A percentile compares a stretch with the other conserved stretches of the same genome.
phyloP scores from a whole-genome alignment of 2,888 invertebrate species.

The Empis livida region DNA sequence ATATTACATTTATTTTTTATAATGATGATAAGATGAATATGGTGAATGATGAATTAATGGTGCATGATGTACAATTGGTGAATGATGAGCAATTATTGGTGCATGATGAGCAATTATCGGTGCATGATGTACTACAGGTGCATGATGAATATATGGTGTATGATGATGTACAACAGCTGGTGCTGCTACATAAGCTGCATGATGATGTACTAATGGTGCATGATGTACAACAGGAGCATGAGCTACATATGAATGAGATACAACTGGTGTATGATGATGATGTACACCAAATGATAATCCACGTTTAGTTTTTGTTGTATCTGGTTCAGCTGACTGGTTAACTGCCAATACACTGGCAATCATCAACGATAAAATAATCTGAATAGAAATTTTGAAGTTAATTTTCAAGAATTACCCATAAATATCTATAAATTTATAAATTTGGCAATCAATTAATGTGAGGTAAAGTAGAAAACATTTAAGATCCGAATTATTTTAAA shows the following conservation, averaged over 20 bases:
- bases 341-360: neutral
- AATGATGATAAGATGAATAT: neutral
- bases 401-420: no score
- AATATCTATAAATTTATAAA: no score
- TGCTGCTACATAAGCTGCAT: neutral
- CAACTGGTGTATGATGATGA: neutral
- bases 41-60: neutral
- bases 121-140: neutral
- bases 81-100: neutral
- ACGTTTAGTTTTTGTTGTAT: neutral
- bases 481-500: no score
- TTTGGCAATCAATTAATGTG: no score
- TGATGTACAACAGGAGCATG: neutral
- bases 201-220: neutral
- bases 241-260: neutral
- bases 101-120: neutral
- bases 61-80: neutral
- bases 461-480: no score
- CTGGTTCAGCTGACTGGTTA: neutral
- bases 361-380: neutral
- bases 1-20: neutral
- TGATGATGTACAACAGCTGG: neutral
- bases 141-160: neutral
- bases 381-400: no score
- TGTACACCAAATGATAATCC: neutral